These are phyloP conservation scores for Saguinus midas DNA, from an alignment of 2,113 vertebrate genomes.

Conservation along the genomic window DNA sequence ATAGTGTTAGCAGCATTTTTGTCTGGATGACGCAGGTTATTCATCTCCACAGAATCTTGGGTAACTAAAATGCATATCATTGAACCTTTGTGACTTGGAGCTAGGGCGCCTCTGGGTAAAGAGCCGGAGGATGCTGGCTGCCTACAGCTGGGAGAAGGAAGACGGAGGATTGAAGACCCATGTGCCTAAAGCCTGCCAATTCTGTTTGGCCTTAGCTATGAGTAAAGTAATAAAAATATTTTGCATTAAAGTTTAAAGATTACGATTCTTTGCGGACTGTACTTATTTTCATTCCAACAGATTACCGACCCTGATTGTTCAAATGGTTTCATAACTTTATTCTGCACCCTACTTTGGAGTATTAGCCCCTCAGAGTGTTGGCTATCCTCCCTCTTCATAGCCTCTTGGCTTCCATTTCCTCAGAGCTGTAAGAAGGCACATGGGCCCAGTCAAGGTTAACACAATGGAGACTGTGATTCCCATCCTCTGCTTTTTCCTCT, in stretches of 20 bases:
- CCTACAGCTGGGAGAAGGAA: neutral
- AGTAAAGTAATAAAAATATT: neutral
- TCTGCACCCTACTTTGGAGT: neutral
- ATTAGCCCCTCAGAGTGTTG: neutral
- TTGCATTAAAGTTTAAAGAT: neutral
- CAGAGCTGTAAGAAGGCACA: neutral
- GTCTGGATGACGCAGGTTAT: neutral
- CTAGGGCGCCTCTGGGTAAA: neutral
- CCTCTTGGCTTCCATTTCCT: neutral
- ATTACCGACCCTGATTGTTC: neutral
- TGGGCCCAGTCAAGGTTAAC: rapidly evolving
- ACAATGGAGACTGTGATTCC: neutral
- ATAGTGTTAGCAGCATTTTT: neutral
- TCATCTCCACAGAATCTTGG: neutral
- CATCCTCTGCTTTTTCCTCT: neutral
- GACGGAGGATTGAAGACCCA: rapidly evolving
- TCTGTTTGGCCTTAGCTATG: neutral
- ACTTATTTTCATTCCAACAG: neutral
- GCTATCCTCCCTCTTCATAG: neutral
- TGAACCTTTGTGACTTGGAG: neutral
- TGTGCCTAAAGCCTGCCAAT: neutral
- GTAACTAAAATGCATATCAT: neutral
- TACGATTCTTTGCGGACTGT: neutral
- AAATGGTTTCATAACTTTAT: neutral
- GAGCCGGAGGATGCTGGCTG: neutral